Evolutionary conservation across 2,113 vertebrate species (phyloP), one percentile per base, ranked within the genome.

Genomic region (Setophaga petechia): DNA sequence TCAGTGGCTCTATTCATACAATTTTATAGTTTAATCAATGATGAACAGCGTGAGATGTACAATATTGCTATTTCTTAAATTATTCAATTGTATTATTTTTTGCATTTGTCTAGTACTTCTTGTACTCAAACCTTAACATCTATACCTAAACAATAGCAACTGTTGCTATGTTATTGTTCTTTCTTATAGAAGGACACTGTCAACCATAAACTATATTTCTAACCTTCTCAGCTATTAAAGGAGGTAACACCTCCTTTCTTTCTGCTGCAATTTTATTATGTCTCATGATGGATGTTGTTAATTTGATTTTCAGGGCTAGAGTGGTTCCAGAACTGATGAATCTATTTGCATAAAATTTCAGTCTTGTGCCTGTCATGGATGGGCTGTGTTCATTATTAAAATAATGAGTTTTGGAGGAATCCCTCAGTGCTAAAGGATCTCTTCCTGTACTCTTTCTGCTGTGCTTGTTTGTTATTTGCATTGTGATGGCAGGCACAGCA

Each of bases 261-360:
- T 62, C 18, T 74, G 52, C 31, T 86, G 57, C 13, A 78, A 49
- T 77, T 81, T 10, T 49, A 52, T 81, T 80, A n/a, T 86, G 41
- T 51, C 17, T 78, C 41, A 65, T 89, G 54, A 89, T 82, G 31
- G 47, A 84, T 84, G 66, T 54, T 81, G 71, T 83, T 95, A 94
- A 94, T 86, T 91, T 74, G 72, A 90, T 93, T 91, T 96, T 93
- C 87, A 95, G 82, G 59, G 39, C 84, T 86, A 87, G 39, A 88
- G 12, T 63, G 8, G 17, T 67, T 96, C 82, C 79, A 92, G 68
- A 90, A 78, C 52, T 80, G 76, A 92, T 62, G 22, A 88, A 88
- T 93, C 47, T 20, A 72, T 95, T 92, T 96, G 44, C 79, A 93
- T 95, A 88, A 93, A 90, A 75, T 88, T 17, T 74, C 63, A 71